phyloP scores from a whole-genome alignment of 2,113 vertebrate genomes.

The Callipepla squamata region DNA sequence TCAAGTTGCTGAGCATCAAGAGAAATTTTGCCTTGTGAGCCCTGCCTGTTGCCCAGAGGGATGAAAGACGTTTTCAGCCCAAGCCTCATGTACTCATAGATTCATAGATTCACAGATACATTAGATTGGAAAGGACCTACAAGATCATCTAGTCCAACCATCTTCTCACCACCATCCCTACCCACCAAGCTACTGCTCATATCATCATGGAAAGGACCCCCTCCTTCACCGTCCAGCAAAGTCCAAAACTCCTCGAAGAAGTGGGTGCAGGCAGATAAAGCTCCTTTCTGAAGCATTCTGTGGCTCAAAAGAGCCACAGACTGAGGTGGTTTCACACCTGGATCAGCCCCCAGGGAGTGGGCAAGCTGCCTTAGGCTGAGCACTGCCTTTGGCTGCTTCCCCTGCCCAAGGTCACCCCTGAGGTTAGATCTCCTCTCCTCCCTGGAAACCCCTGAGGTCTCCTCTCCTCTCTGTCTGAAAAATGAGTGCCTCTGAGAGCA shows the following conservation, averaged over 20 bases:
- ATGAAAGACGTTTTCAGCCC: neutral
- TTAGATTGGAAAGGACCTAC: too few species aligned
- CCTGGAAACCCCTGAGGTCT: neutral
- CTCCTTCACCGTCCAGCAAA: neutral
- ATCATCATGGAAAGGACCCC: neutral
- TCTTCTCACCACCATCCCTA: too few species aligned
- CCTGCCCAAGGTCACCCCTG: neutral
- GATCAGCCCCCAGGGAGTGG: accelerated
- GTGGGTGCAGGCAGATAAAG: neutral
- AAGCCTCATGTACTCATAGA: neutral
- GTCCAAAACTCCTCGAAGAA: accelerated
- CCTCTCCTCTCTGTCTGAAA: neutral
- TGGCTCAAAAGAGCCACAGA: neutral
- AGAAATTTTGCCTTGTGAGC: neutral
- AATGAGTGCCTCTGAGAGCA: neutral
- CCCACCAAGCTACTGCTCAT: neutral
- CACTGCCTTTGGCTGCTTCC: neutral
- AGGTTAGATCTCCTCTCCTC: neutral
- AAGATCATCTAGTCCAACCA: too few species aligned
- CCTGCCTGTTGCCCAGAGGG: too few species aligned
- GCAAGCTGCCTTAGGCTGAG: neutral
- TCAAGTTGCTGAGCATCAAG: neutral
- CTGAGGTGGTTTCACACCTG: neutral
- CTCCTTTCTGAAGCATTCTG: neutral
- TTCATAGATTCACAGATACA: too few species aligned